A percentile compares a stretch with the other conserved stretches of the same genome.
Evolutionary conservation across 2,888 invertebrate genomes (phyloP).

Genomic region (Dasysyrphus tricinctus): DNA sequence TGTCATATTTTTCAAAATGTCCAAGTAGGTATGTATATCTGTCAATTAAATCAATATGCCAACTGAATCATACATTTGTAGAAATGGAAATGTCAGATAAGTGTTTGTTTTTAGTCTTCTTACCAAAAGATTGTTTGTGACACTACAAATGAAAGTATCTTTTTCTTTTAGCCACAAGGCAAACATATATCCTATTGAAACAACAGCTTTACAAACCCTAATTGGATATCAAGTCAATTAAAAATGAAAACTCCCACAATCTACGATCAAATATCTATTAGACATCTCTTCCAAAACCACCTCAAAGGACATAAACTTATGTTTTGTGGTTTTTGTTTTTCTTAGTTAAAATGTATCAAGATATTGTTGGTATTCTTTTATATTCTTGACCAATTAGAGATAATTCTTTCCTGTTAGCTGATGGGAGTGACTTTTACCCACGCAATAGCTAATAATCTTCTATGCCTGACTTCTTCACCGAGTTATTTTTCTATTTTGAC

Average conservation of each 20-base stretch:
- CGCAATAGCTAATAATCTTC: conserved; percentile 26
- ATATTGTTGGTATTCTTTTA: conserved; percentile 28
- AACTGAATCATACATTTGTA: background rate
- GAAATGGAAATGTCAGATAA: background rate
- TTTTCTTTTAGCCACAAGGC: background rate
- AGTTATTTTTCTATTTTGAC: conserved; percentile 16
- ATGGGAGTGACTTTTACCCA: conserved; percentile 30
- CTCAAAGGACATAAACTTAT: conserved; percentile 34
- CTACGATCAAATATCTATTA: conserved; percentile 19
- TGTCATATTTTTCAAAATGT: background rate
- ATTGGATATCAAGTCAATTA: conserved; percentile 53
- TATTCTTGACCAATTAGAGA: conserved; percentile 52
- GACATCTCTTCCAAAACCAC: conserved; percentile 16
- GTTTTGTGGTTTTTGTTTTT: background rate
- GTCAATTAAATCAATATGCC: background rate
- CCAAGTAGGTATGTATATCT: too few relatives aligned
- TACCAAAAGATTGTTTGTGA: conserved; percentile 5
- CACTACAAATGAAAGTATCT: background rate
- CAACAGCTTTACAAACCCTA: conserved; percentile 7
- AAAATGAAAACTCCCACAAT: conserved; percentile 54
- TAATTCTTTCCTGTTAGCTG: conserved; percentile 18
- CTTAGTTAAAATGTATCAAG: conserved; percentile 38
- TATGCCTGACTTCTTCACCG: conserved; percentile 3
- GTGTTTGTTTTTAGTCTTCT: background rate
- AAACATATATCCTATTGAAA: background rate